These are phyloP conservation scores for Pachycephus smyrnensis DNA, from an alignment of 2,888 invertebrate species.

Conservation along the genomic window DNA sequence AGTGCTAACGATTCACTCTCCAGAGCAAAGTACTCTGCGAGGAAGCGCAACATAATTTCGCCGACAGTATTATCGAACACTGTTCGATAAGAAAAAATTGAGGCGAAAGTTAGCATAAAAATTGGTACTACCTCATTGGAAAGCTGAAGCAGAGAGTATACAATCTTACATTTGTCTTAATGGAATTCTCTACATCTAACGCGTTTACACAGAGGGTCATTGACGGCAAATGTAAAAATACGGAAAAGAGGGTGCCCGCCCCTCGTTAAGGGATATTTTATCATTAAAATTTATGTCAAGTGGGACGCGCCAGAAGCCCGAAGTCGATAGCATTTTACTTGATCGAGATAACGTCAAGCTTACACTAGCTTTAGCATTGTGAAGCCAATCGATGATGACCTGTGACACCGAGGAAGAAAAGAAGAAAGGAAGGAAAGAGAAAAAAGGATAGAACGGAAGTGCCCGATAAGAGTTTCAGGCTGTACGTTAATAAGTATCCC, in stretches of 20 bases:
- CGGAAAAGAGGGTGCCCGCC: background rate
- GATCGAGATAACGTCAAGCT: slow-evolving; percentile 43
- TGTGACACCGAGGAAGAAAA: background rate
- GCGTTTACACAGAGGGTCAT: background rate
- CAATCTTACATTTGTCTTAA: background rate
- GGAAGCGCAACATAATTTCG: background rate
- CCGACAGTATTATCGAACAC: background rate
- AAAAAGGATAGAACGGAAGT: background rate
- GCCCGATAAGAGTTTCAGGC: background rate
- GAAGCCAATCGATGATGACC: slow-evolving; percentile 13
- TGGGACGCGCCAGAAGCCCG: slow-evolving; percentile 22
- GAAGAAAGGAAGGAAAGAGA: background rate
- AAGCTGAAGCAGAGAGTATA: background rate
- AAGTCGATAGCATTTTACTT: background rate
- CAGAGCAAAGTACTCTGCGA: background rate
- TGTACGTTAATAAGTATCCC: background rate
- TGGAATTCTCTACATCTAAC: background rate
- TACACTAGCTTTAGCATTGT: slow-evolving; percentile 5
- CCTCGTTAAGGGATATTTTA: slow-evolving; percentile 27
- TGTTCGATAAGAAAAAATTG: background rate
- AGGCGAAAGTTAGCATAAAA: background rate
- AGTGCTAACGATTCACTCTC: background rate
- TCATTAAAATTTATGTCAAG: slow-evolving; percentile 46
- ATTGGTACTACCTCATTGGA: background rate
- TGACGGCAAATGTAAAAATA: background rate